Base-by-base conservation (phyloP, 2,797 vertebrate genomes). In the Helicolenus hilgendorfi region DNA sequence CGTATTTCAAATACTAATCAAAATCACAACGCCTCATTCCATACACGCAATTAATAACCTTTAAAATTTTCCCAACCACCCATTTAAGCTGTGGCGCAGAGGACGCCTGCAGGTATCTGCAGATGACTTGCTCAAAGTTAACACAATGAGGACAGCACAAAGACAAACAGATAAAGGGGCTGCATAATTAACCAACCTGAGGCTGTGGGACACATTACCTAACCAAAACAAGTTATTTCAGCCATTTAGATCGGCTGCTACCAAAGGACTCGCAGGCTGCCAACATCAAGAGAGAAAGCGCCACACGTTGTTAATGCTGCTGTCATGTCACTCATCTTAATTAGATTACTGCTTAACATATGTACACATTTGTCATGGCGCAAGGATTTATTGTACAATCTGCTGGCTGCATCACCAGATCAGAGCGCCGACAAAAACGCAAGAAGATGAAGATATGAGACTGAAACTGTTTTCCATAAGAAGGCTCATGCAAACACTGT, bases 71-170 rank as follows among this genome's bases (percentile, higher is more conserved):
- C 76, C 86, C 80, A 90, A 84, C 75, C 86, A 55, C 29, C 58
- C 65, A 62, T 92, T 82, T 87, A 74, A 89, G 87, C 74, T n/a
- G 83, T 27, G 84, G 82, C 29, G 49, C 87, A 83, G 78, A 92
- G 10, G 38, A 73, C n/a, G 91, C 93, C 95, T 41, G 83, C 55
- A 59, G 96, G 83, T 92, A 84, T 89, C 81, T 84, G 45, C 64
- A 79, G 85, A 95, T 92, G 74, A 93, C 84, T 90, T 91, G 79
- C 83, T 90, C 85, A 89, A 94, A 83, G 90, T 89, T 83, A 93
- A 93, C 87, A 94, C 86, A 92, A 81, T 79, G 93, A 95, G 86
- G 90, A 88, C 89, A 89, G 77, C 83, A 73, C 77, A 85, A 94
- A 92, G 89, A 86, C 85, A 86, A 90, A 91, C 89, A 91, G 74